phyloP scores from a whole-genome alignment of 2,113 vertebrate genomes.

The Neolamprologus caudopunctatus region DNA sequence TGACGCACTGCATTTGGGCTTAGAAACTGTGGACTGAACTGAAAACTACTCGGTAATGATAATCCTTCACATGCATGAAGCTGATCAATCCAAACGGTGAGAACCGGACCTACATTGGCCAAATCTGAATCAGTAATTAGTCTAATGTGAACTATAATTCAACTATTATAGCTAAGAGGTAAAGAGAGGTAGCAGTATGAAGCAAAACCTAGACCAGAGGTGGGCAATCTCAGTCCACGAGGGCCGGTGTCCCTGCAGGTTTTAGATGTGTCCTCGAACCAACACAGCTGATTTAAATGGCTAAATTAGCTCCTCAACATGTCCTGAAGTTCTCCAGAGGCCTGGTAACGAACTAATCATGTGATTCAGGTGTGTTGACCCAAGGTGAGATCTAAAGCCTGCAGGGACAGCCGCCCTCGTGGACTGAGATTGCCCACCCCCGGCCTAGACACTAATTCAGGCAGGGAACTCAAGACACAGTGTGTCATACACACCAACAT shows the following conservation, averaged over 20 bases:
- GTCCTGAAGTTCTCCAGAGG: too few relatives aligned
- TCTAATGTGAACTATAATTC: background rate
- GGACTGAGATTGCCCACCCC: too few relatives aligned
- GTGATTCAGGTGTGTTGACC: too few relatives aligned
- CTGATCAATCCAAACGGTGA: background rate
- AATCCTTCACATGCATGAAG: background rate
- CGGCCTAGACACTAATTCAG: background rate
- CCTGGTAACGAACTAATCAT: too few relatives aligned
- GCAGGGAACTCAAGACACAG: background rate
- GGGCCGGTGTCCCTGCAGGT: too few relatives aligned
- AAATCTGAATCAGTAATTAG: background rate
- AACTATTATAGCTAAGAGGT: background rate
- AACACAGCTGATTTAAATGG: too few relatives aligned
- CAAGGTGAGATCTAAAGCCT: too few relatives aligned
- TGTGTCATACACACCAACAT: background rate
- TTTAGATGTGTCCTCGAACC: accelerated
- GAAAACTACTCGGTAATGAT: background rate
- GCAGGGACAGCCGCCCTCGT: too few relatives aligned
- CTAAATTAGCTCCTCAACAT: too few relatives aligned
- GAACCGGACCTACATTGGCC: background rate
- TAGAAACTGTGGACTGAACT: background rate
- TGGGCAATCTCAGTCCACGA: too few relatives aligned
- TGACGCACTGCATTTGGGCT: background rate
- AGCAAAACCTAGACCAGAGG: background rate
- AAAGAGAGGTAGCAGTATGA: background rate